Base-by-base conservation (phyloP, 1,140 invertebrate species). In the Macrobrachium nipponense region DNA sequence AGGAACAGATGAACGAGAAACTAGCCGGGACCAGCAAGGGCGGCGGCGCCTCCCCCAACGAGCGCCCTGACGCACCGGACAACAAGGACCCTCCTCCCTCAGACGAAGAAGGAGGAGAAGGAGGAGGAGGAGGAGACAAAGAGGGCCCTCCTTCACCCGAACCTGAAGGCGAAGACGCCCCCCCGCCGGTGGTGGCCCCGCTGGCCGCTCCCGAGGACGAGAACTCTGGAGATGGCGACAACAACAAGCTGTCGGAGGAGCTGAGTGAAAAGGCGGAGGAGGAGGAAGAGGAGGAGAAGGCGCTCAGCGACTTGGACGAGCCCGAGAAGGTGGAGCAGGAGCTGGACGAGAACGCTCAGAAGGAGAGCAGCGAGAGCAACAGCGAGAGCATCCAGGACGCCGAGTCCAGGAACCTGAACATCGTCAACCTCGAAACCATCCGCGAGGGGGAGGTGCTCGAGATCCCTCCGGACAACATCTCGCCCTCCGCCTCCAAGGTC, bases 351-450 rank as follows among this genome's bases (percentile, higher is more conserved):
- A 86, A 61, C 20, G 15, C 76, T 51, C 7, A 59, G 44, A 86
- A 72, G 64, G 83, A 86, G 60, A 86, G 60, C 78, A 80, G 14
- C 27, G 76, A 61, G 82, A 80, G 43, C 68, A 73, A 36, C 78
- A 80, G 14, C 27, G 76, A 61, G 82, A 80, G 43, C 68, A 73
- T 23, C 64, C 76, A 20, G 15, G 62, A 23, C 12, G 61, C 80
- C 17, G 83, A 86, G 66, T 86, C 83, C 59, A 86, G 80, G 59
- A 23, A 62, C 20, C 43, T 20, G 51, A 61, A 36, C 4, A 4
- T 86, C 44, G 64, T 76, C 36, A 88, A 88, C 61, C 64, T 88
- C 5, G 87, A 88, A 44, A 88, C 87, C n/a, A 88, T 88, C 73
- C 72, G 61, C 44, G 87, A 88, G 62, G 87, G 87, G 20, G 87